These are phyloP conservation scores for Magallana ariakensis DNA, from an alignment of 1,140 invertebrate species.

Conservation along the genomic window DNA sequence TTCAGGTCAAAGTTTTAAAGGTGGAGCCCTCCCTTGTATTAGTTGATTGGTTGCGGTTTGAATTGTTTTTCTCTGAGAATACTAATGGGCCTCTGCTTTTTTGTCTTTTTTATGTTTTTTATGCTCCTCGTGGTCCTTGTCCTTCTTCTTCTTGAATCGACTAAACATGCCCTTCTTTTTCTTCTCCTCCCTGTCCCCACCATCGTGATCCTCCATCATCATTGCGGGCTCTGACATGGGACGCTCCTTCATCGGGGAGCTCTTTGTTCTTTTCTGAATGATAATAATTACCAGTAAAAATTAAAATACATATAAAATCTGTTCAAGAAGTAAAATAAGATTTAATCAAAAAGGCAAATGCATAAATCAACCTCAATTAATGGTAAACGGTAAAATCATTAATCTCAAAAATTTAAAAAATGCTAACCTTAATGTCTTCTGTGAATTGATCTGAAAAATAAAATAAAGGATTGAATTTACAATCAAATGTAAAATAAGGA, in stretches of 20 bases:
- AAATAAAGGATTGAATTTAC: background rate
- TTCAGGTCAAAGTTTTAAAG: background rate
- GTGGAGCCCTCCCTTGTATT: too few species aligned
- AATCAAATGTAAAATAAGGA: background rate
- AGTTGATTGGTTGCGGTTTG: too few species aligned
- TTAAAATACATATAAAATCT: background rate
- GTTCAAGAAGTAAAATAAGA: background rate
- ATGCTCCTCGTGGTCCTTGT: conserved; percentile 66
- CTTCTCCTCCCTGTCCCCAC: conserved; percentile 61
- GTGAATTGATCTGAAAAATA: conserved; percentile 37
- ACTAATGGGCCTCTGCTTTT: conserved; percentile 41
- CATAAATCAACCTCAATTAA: too few species aligned
- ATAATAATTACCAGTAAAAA: background rate
- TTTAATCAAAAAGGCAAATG: too few species aligned
- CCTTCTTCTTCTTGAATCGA: conserved; percentile 74
- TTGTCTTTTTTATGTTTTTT: conserved; percentile 56
- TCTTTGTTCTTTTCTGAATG: conserved; percentile 47
- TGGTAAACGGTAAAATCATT: too few species aligned
- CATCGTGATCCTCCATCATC: conserved; percentile 18
- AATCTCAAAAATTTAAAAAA: background rate
- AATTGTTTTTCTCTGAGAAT: background rate
- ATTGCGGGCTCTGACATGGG: conserved; percentile 57
- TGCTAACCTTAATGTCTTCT: conserved; percentile 9
- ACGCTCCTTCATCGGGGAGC: conserved; percentile 36
- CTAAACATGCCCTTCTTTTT: conserved; percentile 67